phyloP scores from a whole-genome alignment of 2,113 vertebrate genomes.

The Clarias macrocephalus region DNA sequence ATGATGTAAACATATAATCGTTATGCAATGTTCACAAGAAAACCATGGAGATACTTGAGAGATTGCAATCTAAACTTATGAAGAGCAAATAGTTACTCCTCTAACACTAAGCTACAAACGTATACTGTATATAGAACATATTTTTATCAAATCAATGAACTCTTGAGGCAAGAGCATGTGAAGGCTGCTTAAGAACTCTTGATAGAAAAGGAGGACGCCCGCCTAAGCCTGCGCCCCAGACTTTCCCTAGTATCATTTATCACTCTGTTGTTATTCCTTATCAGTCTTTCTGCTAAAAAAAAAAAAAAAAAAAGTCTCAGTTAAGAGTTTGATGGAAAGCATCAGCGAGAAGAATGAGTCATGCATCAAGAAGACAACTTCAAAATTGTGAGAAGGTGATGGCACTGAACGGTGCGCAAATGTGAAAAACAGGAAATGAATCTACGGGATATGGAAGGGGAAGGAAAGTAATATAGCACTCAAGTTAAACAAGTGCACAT shows the following conservation, averaged over 20 bases:
- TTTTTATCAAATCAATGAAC: background rate
- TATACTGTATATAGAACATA: background rate
- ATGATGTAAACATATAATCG: background rate
- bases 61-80: background rate
- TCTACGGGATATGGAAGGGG: background rate
- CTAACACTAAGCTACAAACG: background rate
- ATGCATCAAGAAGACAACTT: constrained; percentile 20
- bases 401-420: background rate
- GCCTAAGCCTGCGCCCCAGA: constrained; percentile 5
- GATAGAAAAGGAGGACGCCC: background rate
- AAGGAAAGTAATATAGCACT: background rate
- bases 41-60: background rate
- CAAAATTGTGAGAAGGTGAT: background rate
- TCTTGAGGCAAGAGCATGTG: background rate
- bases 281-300: constrained; percentile 32
- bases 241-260: constrained; percentile 27
- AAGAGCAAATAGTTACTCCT: background rate
- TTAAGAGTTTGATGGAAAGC: constrained; percentile 16
- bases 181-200: background rate
- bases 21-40: background rate
- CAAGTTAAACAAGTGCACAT: background rate
- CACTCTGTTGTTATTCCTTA: constrained; percentile 6
- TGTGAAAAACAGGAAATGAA: constrained; percentile 5
- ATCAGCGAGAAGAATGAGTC: constrained; percentile 23
- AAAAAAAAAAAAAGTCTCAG: background rate